Percentiles rank a stretch among this genome's conserved stretches.
phyloP scores from a whole-genome alignment of 2,888 invertebrate genomes.

The Yponomeuta malinellus region DNA sequence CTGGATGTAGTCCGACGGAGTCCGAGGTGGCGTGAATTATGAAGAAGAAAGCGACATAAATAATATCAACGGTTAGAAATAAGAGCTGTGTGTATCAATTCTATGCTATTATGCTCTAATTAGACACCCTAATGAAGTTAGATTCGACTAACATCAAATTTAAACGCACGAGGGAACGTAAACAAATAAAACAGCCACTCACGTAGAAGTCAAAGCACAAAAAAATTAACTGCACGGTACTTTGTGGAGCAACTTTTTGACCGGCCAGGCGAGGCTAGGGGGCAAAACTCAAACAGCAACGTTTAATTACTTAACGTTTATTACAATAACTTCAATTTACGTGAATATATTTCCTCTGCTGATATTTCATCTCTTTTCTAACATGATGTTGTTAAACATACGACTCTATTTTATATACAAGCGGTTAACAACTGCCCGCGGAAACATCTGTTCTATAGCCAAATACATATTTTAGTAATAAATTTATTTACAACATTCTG shows the following conservation, averaged over 20 bases:
- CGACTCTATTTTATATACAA: conserved; percentile 9
- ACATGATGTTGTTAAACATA: background rate
- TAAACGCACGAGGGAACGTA: background rate
- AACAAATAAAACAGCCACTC: background rate
- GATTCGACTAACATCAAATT: background rate
- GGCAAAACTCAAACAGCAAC: background rate
- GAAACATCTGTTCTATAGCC: background rate
- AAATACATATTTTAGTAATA: background rate
- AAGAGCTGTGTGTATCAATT: no score
- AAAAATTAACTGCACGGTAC: background rate
- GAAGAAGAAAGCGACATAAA: no score
- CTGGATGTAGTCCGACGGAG: no score
- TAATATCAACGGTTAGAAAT: no score
- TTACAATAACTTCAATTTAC: conserved; percentile 7
- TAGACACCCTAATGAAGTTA: no score
- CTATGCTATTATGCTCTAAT: no score
- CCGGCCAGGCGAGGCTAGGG: background rate
- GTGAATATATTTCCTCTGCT: background rate
- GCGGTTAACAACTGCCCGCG: conserved; percentile 7
- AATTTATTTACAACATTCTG: conserved; percentile 4
- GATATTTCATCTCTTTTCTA: background rate
- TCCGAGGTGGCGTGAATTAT: no score
- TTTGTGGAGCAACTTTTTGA: background rate
- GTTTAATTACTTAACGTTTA: conserved; percentile 6
- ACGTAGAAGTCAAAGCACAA: background rate